Percentiles rank a stretch among this genome's conserved stretches.
Evolutionary conservation across 2,888 invertebrate genomes (phyloP).

Genomic region (Glaucopsyche alexis): DNA sequence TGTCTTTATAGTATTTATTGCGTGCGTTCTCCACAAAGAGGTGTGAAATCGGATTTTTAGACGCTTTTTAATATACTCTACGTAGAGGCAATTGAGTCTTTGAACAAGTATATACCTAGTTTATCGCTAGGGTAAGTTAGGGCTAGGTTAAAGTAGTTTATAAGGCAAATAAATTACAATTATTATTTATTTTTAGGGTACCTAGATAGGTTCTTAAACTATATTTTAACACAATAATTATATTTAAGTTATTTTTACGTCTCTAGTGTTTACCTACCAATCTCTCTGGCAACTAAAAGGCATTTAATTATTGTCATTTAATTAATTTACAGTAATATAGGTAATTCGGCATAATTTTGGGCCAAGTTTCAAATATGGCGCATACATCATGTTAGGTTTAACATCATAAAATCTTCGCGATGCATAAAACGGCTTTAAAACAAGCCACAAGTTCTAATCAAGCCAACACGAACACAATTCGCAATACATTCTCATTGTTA

Average conservation of each 20-base stretch:
- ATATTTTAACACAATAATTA: too few species aligned
- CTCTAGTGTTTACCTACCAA: too few species aligned
- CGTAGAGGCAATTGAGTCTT: neutral
- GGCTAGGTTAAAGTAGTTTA: neutral
- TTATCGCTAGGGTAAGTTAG: neutral
- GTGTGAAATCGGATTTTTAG: slow-evolving; percentile 21
- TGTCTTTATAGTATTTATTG: slow-evolving; percentile 63
- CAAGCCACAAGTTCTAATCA: slow-evolving; percentile 61
- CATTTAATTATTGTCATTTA: too few species aligned
- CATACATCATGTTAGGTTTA: too few species aligned
- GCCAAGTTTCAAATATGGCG: neutral
- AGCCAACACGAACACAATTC: slow-evolving; percentile 63
- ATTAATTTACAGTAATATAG: too few species aligned
- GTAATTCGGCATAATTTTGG: neutral
- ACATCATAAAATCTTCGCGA: slow-evolving; percentile 14
- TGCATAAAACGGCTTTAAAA: slow-evolving; percentile 24
- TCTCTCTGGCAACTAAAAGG: too few species aligned
- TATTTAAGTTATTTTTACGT: too few species aligned
- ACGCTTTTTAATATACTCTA: slow-evolving; percentile 13
- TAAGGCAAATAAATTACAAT: too few species aligned
- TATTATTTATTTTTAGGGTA: too few species aligned
- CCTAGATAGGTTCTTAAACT: too few species aligned
- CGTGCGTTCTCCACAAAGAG: slow-evolving; percentile 19
- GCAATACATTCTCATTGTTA: slow-evolving; percentile 60
- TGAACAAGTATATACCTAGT: neutral